These are phyloP conservation scores for Carabus problematicus DNA, from an alignment of 2,888 invertebrate species.

Conservation along the genomic window DNA sequence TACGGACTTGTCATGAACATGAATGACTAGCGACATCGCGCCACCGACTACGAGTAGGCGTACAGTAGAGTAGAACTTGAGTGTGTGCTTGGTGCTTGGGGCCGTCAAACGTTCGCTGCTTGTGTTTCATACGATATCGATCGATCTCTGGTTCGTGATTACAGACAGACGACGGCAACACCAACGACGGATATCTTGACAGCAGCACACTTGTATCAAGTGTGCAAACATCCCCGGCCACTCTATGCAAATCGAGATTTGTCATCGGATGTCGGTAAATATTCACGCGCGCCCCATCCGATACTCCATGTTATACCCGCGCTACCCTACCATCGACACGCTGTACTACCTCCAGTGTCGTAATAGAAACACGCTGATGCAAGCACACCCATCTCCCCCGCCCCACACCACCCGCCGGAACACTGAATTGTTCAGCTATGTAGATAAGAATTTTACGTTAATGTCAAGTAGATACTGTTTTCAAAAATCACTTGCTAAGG, in stretches of 20 bases:
- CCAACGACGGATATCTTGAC: constrained; percentile 24
- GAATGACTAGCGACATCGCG: neutral
- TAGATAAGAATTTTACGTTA: neutral
- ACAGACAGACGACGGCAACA: constrained; percentile 3
- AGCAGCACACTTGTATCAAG: constrained; percentile 32
- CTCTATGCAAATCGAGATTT: constrained; percentile 25
- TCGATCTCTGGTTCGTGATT: constrained; percentile 21
- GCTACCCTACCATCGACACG: no score
- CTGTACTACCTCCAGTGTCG: neutral
- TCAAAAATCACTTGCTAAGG: neutral
- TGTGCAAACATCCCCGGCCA: constrained; percentile 32
- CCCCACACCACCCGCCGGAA: constrained; percentile 1
- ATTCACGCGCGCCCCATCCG: constrained; percentile 5
- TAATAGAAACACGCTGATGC: no score
- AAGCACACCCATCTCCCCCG: neutral
- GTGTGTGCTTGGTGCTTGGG: constrained; percentile 23
- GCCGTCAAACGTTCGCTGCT: constrained; percentile 5
- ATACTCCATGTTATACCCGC: no score
- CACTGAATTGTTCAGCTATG: neutral
- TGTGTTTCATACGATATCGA: constrained; percentile 21
- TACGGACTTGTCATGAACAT: constrained; percentile 12
- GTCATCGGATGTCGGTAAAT: constrained; percentile 16
- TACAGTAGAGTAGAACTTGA: neutral
- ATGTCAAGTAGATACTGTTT: neutral
- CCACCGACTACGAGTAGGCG: neutral